A percentile compares a stretch with the other conserved stretches of the same genome.
These are phyloP conservation scores for Anoura caudifer DNA, from an alignment of 2,113 vertebrate species.

Conservation along the genomic window DNA sequence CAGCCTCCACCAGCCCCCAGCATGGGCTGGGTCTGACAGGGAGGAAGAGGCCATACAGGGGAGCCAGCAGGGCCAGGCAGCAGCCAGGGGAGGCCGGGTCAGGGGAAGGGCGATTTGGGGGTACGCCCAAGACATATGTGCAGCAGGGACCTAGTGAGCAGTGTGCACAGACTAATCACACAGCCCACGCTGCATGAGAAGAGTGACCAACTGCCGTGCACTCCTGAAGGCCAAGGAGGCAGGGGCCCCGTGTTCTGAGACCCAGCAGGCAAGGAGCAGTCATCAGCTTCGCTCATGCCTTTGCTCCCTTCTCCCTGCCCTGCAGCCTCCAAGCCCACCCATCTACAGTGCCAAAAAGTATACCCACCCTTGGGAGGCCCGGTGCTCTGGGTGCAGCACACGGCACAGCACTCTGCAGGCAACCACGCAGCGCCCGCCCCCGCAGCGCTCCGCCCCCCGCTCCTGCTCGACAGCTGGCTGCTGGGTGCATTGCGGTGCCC, in stretches of 20 bases:
- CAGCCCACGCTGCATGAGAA: not conserved
- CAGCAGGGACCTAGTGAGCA: not conserved
- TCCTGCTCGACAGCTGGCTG: not conserved
- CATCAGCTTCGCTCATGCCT: not conserved
- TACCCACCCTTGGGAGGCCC: not conserved
- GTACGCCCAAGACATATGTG: too few relatives aligned
- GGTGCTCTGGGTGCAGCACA: too few relatives aligned
- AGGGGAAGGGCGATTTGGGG: not conserved
- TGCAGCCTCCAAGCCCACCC: not conserved
- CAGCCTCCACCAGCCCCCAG: not conserved
- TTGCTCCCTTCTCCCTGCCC: not conserved
- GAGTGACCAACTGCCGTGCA: not conserved
- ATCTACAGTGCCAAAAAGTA: too few relatives aligned
- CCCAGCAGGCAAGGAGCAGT: not conserved
- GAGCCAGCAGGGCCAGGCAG: not conserved
- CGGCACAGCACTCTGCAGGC: not conserved
- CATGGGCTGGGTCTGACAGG: not conserved
- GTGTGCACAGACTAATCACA: too few relatives aligned
- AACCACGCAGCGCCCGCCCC: too few relatives aligned
- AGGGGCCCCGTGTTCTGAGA: not conserved
- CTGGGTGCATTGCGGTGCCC: not conserved
- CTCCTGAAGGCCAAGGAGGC: too few relatives aligned
- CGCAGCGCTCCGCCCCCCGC: not conserved
- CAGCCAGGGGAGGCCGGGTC: not conserved
- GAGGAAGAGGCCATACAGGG: not conserved